These are phyloP conservation scores for Eilema sororculum DNA, from an alignment of 2,888 invertebrate genomes.

Conservation along the genomic window DNA sequence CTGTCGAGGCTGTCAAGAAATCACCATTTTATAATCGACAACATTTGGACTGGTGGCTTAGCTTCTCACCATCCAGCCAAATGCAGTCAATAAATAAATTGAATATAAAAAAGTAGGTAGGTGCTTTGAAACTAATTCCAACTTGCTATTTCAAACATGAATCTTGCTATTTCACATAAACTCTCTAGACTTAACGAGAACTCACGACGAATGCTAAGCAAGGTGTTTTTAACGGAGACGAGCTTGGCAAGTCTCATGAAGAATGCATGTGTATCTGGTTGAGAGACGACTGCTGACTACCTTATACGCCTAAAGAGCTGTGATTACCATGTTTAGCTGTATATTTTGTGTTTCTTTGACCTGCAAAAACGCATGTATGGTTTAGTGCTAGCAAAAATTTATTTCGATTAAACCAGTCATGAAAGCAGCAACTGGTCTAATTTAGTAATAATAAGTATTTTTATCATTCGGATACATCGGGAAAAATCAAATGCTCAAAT, in stretches of 20 bases:
- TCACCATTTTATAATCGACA: no score
- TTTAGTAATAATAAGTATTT: no score
- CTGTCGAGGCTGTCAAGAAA: no score
- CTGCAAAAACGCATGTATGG: background rate
- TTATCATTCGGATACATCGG: no score
- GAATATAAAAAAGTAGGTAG: background rate
- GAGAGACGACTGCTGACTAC: constrained; percentile 79
- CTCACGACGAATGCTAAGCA: constrained; percentile 45
- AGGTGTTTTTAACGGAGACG: constrained; percentile 45
- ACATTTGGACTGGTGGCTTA: no score
- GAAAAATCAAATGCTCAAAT: no score
- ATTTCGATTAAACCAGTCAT: no score
- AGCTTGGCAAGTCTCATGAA: constrained; percentile 68
- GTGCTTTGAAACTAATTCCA: constrained; percentile 12
- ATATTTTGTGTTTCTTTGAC: constrained; percentile 17
- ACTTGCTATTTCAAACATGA: constrained; percentile 18
- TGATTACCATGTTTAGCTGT: constrained; percentile 38
- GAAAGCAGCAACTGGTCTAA: no score
- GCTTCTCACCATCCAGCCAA: no score
- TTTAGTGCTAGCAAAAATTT: no score
- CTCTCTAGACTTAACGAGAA: constrained; percentile 27
- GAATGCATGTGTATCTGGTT: constrained; percentile 78
- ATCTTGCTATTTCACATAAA: constrained; percentile 31
- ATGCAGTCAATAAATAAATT: no score
- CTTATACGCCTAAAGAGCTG: constrained; percentile 54